Percentiles rank a stretch among this genome's conserved stretches.
Evolutionary conservation across 2,797 vertebrate genomes (phyloP).

Genomic region (Tokudaia tokunoshimensis): DNA sequence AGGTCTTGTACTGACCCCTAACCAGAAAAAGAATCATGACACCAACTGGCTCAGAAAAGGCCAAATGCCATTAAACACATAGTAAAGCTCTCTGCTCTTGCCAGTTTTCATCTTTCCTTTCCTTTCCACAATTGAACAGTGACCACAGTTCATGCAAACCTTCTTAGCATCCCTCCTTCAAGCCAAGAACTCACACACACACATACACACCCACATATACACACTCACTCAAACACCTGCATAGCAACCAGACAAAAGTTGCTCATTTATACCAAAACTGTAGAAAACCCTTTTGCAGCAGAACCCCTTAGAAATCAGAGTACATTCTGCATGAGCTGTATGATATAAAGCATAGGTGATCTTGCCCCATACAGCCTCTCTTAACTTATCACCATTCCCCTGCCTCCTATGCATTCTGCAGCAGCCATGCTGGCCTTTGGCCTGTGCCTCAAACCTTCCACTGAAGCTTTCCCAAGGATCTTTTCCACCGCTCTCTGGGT

Average conservation of each 20-base stretch:
- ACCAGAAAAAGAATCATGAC: constrained; percentile 32
- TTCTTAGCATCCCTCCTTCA: neutral
- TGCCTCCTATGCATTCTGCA: neutral
- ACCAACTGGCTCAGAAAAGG: constrained; percentile 1
- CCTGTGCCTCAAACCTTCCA: neutral
- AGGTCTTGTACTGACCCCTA: neutral
- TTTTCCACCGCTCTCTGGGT: neutral
- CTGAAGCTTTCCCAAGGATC: neutral
- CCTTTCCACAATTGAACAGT: neutral
- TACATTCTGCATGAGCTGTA: neutral
- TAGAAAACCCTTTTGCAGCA: neutral
- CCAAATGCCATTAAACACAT: neutral
- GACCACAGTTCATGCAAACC: neutral
- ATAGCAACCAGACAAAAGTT: neutral
- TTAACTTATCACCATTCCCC: neutral
- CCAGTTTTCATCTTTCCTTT: constrained; percentile 43
- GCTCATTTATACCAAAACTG: neutral
- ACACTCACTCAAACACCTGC: too few species aligned
- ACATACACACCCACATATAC: too few species aligned
- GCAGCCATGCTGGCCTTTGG: neutral
- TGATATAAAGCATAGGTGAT: neutral
- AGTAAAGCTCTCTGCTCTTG: neutral
- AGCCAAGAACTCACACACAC: too few species aligned
- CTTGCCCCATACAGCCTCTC: neutral
- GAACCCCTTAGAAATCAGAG: neutral